Base-by-base conservation (phyloP, 23 tunicate species). In the Clavelina lepadiformis region DNA sequence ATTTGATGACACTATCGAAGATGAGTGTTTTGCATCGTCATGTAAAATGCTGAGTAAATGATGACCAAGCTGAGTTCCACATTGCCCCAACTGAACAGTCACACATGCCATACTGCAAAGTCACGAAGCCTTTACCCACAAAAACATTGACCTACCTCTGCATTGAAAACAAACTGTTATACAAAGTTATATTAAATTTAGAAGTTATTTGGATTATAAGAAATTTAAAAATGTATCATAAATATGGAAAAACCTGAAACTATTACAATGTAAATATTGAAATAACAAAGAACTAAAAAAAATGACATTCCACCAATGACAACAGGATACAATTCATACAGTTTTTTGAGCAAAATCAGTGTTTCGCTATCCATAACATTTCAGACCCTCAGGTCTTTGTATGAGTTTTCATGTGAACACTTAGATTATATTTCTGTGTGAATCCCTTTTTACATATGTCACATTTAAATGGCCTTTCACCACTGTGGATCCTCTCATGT, bases 11-110 rank as follows among this genome's bases (percentile, higher is more conserved):
- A 31, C 63, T 4, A 69, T n/a, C 8, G 28, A 11, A 55, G 46
- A 7, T 22, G 72, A 46, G 19, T 66, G 46, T 0, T 53, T 63
- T 5, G 82, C 94, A 51, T 93, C 94, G 3, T 93, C 74, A 61
- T 85, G 46, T 0, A 93, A 52, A 55, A 55, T 44, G 8, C 61
- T 64, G 31, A 78, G 38, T 28, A 93, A 63, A 23, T 83, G 73
- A 46, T 83, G 94, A 4, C 93, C 93, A 45, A 93, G 34, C 64
- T 93, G 98, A 1, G 86, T 93, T 23, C 98, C 98, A 56, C 98
- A 93, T 35, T 93, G 98, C 2, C 98, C 98, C 41, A 93, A 73
- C 32, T 83, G 83, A 28, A 93, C 75, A 4, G 79, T 31, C 0
- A 93, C 49, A 46, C 82, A 46, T 2, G 83, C 77, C 59, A 35